Conservation (phyloP, 2,797 vertebrate species). For the Synanceia verrucosa region DNA sequence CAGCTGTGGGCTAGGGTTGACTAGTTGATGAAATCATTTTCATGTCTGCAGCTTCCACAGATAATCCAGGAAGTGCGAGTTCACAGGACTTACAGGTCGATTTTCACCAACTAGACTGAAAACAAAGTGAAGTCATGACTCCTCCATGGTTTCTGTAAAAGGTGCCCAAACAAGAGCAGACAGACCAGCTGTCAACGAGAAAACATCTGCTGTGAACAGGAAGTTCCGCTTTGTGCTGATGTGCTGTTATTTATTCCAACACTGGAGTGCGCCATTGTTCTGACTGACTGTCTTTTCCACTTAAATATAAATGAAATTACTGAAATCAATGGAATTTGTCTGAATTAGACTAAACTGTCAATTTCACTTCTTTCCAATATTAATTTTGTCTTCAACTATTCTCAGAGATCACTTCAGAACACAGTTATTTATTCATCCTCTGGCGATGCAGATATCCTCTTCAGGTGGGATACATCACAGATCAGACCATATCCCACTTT, state of each 20-base stretch:
- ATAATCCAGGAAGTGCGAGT: neutral
- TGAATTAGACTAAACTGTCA: neutral
- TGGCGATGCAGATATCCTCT: too few relatives aligned
- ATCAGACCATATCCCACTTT: too few relatives aligned
- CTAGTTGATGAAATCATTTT: neutral
- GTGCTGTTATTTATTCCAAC: neutral
- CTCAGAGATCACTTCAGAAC: neutral
- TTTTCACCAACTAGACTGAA: neutral
- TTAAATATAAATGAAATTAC: neutral
- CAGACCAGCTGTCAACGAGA: too few relatives aligned
- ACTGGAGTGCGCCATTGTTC: neutral
- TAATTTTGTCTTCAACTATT: too few relatives aligned
- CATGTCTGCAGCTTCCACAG: neutral
- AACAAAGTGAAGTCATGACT: neutral
- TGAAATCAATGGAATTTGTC: neutral
- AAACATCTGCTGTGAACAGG: slow-evolving; percentile 13
- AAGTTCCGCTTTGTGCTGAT: slow-evolving; percentile 11
- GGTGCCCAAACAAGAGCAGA: accelerated
- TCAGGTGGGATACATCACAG: too few relatives aligned
- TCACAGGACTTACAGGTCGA: neutral
- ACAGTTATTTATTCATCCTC: neutral
- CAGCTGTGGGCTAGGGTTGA: neutral
- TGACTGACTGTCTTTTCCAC: too few relatives aligned
- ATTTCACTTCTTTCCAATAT: too few relatives aligned
- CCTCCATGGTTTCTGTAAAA: neutral